These are phyloP conservation scores for Anolis carolinensis DNA, from an alignment of 2,113 vertebrate species.

Conservation along the genomic window DNA sequence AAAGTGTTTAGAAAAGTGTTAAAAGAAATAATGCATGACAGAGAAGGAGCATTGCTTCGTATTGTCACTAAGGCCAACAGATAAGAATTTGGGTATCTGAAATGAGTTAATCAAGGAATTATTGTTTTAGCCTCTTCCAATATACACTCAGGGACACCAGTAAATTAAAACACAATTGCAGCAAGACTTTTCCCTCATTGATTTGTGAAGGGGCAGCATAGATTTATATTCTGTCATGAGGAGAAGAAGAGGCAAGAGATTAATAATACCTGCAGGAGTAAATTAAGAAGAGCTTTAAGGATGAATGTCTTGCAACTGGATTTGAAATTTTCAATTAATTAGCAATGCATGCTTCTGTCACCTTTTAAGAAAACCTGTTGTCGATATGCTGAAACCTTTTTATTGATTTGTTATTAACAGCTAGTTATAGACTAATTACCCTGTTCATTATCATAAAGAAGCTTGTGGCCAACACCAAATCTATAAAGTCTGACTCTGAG, in stretches of 20 bases:
- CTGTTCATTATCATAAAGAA: conserved; percentile 65
- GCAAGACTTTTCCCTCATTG: conserved; percentile 39
- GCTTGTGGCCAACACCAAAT: conserved; percentile 65
- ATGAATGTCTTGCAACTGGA: conserved; percentile 62
- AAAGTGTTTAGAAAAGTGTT: too few relatives aligned
- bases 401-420: conserved; percentile 78
- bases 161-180: conserved; percentile 26
- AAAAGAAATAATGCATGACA: neutral
- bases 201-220: conserved; percentile 34
- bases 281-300: conserved; percentile 59
- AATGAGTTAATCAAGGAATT: neutral
- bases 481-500: conserved; percentile 68
- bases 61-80: conserved; percentile 3
- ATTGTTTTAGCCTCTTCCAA: neutral
- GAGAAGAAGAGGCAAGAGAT: conserved; percentile 32
- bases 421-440: conserved; percentile 77
- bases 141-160: conserved; percentile 14
- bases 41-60: neutral
- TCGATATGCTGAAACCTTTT: conserved; percentile 75
- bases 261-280: conserved; percentile 56
- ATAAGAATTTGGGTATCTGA: neutral
- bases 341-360: conserved; percentile 65
- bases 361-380: conserved; percentile 60
- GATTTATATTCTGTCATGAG: conserved; percentile 27
- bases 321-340: conserved; percentile 70